Evolutionary conservation across 2,888 invertebrate genomes (phyloP), one percentile per base, ranked within the genome.

Genomic region (Gisinianus flammeolus): DNA sequence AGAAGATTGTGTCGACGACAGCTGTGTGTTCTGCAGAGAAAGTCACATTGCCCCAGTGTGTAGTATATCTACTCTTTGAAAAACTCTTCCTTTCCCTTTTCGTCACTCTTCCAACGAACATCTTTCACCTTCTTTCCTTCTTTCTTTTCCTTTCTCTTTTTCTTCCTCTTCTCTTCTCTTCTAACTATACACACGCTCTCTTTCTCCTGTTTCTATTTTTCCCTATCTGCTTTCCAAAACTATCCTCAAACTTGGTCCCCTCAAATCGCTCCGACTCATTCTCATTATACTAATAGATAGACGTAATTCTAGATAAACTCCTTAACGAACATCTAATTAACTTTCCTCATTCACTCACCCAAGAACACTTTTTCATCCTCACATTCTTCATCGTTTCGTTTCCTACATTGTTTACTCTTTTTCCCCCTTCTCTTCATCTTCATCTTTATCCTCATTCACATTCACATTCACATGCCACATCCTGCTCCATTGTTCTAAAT

Each of bases 251-350:
- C 52, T 44, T 44, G 58, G 5, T 22, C 69, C 69, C 33, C 44
- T 69, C 69, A 22, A 35, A 35, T 26, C 44, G 24, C 52, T 52
- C 69, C 69, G 44, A 35, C 69, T 69, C 31, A 24, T 67, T 70
- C 58, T 68, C 68, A 76, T 76, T 68, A 76, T 70, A 30, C 54
- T 76, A 74, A 74, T 74, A 70, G 69, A 58, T 22, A 44, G 52
- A 26, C 62, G 58, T 76, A 76, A 76, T 76, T 76, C 58, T 28
- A 70, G 69, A 69, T 76, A 76, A 58, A 70, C 35, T 58, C 70
- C 58, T 70, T 76, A 69, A 76, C 52, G 76, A 70, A 70, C 76
- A 62, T 70, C 76, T 76, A 76, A 76, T 76, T 76, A 76, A 69
- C 44, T 33, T 35, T 2, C 6, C 67, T 44, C 33, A 56, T 69